Evolutionary conservation across 2,888 invertebrate species (phyloP), one percentile per base, ranked within the genome.

Genomic region (Nipponacmea schrenckii): DNA sequence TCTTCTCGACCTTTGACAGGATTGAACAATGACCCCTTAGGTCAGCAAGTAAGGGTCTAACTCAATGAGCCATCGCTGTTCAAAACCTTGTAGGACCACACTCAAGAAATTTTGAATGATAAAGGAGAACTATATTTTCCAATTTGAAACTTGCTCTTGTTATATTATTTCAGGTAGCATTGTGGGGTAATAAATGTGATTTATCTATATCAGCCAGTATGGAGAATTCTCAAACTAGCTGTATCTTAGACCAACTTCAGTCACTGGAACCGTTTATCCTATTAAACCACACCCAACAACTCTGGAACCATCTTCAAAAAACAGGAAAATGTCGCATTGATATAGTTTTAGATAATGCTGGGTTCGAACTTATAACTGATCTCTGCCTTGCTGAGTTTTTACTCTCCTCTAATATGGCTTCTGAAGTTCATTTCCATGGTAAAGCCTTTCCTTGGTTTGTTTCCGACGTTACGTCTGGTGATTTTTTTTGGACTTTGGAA

Each of bases 111-210:
- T n/a, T n/a, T n/a, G n/a, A n/a, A n/a, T n/a, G n/a, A n/a, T n/a
- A n/a, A n/a, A n/a, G n/a, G n/a, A n/a, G n/a, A n/a, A n/a, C n/a
- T n/a, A n/a, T n/a, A n/a, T n/a, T n/a, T n/a, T n/a, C n/a, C n/a
- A n/a, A n/a, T n/a, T n/a, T n/a, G n/a, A n/a, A n/a, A n/a, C n/a
- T n/a, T n/a, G n/a, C n/a, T n/a, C n/a, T n/a, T n/a, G n/a, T n/a
- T n/a, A n/a, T n/a, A n/a, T n/a, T 56, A 56, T 56, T 56, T 56
- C 81, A 91, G 90, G 80, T 91, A 17, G 93, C 94, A 84, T 90
- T 99, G 15, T 99, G 98, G 98, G 95, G 97, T 0, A 99, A 99
- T 90, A 94, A 95, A 86, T 95, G 95, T 86, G 99, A 99, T 90
- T 89, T 99, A 67, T 97, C 97, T 0, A 90, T 98, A 64, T 93